Evolutionary conservation across 2,888 invertebrate species (phyloP), one percentile per base, ranked within the genome.

Genomic region (Drosophila fulvimacula): DNA sequence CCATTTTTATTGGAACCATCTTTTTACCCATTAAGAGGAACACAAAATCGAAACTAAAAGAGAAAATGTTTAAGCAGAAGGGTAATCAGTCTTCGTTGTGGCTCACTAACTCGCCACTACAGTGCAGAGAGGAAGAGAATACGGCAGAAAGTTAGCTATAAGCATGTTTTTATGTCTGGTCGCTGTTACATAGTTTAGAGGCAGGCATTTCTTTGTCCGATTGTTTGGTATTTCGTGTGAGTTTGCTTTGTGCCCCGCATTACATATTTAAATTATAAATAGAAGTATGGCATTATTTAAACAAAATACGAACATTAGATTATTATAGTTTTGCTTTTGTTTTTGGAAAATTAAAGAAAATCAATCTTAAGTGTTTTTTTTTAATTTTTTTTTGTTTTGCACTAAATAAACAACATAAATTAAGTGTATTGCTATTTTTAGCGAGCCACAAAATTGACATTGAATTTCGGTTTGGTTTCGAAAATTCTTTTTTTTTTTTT

Each of bases 401-500:
- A 73, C 68, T 51, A 77, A 76, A 79, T 74, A 88, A 85, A 88
- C 85, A 88, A 74, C 53, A 81, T 79, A 87, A 87, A 82, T 88
- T 69, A 73, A 80, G 82, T 73, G 76, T 65, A 39, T 58, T 32
- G 52, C 72, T 82, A 82, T 88, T 85, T 77, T 62, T 77, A 77
- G 86, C 46, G 55, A 52, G 63, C 53, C 66, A 69, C 66, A 74
- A 86, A 84, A 84, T 88, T 84, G 83, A 84, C 83, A 84, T 84
- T 84, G 83, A 83, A 83, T 82, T 82, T 82, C 56, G 53, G 53
- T 62, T 71, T 27, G 49, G 49, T 62, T 68, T 27, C 67, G 68
- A 48, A 36, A 24, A 58, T 53, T 58, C 49, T 24, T 30, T 55
- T 60, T 49, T 27, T 13, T 13, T 48, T 27, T 61, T 13, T 59